Base-by-base conservation (phyloP, 2,888 invertebrate species). In the Thymelicus acteon region DNA sequence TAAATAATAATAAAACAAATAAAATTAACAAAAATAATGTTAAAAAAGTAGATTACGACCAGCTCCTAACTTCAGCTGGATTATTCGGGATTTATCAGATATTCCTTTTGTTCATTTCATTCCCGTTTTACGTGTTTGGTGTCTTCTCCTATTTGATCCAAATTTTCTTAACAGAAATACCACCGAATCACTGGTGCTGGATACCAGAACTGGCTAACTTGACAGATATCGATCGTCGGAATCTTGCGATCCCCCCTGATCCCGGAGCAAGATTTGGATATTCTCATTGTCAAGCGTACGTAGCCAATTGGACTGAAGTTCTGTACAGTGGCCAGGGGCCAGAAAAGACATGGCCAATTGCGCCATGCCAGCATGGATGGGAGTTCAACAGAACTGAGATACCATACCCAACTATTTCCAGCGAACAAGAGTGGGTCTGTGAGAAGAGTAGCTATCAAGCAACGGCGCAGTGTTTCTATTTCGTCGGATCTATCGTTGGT, bases 351-450 rank as follows among this genome's bases (percentile, higher is more conserved):
- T 88, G 86, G 88, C 75, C 69, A 2, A 82, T 72, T 7, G 74
- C 79, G 12, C 62, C 80, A 0, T 91, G 89, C 74, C 79, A 81
- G 77, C 63, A 84, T 74, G 90, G 90, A 71, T 90, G 89, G 89
- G 90, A 91, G 74, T 91, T 88, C 60, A 85, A 90, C 69, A 83
- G 76, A 68, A 83, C 84, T 12, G 89, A 90, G 77, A 87, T 91
- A 77, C 86, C 90, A 0, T 90, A 90, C 72, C 79, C 85, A 3
- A 90, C 90, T 7, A 86, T 89, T 57, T 78, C 83, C 3, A 90
- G 85, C 72, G 89, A 90, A 73, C 72, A 86, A 72, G 87, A 83
- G 54, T 90, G 90, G 89, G 89, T 90, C 3, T 90, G 90, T 72
- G 86, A 89, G 0, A 84, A 75, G 71, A 76, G 79, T 52, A 89